Evolutionary conservation across 1,140 invertebrate genomes (phyloP), one percentile per base, ranked within the genome.

Genomic region (Ceratosolen fusciceps): DNA sequence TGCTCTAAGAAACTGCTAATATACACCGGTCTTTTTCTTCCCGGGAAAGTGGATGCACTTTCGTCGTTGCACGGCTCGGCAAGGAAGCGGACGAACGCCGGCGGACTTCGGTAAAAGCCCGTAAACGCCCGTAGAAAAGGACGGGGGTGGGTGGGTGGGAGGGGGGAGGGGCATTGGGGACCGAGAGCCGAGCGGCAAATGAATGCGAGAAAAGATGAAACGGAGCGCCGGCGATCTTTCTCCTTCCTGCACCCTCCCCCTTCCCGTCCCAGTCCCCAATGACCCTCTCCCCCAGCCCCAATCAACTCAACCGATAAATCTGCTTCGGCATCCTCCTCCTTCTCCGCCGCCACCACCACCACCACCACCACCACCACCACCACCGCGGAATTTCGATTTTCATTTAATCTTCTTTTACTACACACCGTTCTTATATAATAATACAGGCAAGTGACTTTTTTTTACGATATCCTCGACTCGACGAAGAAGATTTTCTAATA

Each of bases 1-100:
- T 84, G 85, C 83, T 85, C 84, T 86, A 87, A 86, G 87, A 86
- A 86, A 86, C 85, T 88, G 85, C 83, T 88, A 87, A 86, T 87
- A n/a, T n/a, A 85, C 84, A 86, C 84, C 82, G 43, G 14, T 72
- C 56, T 60, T 65, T 60, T 68, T 75, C 58, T 74, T 79, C 71
- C 2, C 29, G 1, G 24, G 16, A 37, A 74, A 62, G 77, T 56
- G 74, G 73, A 77, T 74, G 81, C 72, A 79, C 81, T 81, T 81
- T 83, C 75, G 49, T 24, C 73, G 29, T 37, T 58, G 2, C 19
- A 16, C 21, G 54, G 14, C 29, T 49, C n/a, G 58, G 24, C 26
- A 47, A 47, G 39, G 71, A 34, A 47, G 24, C 56, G 7, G 37
- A 43, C 56, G 72, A 62, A 56, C 31, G 10, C 10, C 10, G 12